Evolutionary conservation across 2,113 vertebrate species (phyloP).

Genomic region (Callithrix jacchus): DNA sequence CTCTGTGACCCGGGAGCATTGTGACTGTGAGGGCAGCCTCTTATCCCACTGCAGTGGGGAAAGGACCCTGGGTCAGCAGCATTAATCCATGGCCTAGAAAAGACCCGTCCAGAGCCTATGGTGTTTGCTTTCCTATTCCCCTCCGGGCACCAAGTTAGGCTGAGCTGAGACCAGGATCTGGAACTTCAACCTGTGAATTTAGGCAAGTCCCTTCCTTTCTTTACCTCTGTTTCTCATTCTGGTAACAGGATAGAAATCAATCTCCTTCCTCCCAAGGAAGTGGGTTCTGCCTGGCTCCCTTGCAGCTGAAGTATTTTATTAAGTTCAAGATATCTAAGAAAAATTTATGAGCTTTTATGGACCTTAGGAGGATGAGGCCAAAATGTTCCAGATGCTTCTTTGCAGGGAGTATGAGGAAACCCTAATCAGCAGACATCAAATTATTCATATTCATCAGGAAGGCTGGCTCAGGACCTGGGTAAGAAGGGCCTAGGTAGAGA

Average conservation of each 20-base stretch:
- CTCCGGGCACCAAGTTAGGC: neutral
- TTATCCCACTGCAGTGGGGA: neutral
- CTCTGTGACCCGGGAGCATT: constrained; percentile 80
- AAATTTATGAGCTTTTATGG: neutral
- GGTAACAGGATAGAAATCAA: neutral
- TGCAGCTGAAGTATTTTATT: neutral
- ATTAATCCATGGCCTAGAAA: neutral
- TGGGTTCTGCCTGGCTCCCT: neutral
- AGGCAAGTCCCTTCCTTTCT: neutral
- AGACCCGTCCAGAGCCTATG: neutral
- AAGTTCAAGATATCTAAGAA: constrained; percentile 25
- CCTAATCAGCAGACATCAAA: neutral
- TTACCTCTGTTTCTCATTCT: constrained; percentile 29
- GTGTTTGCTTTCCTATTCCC: neutral
- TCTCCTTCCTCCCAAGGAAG: neutral
- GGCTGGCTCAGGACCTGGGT: neutral
- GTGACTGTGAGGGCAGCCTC: constrained; percentile 65
- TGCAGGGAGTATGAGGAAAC: neutral
- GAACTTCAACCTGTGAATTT: neutral
- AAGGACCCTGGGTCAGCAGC: neutral
- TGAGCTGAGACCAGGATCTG: neutral
- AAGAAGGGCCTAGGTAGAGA: neutral
- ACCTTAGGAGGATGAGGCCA: neutral
- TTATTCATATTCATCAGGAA: neutral
- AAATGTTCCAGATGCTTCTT: neutral